Conservation (phyloP, 2,113 vertebrate genomes). For the Echinops telfairi region DNA sequence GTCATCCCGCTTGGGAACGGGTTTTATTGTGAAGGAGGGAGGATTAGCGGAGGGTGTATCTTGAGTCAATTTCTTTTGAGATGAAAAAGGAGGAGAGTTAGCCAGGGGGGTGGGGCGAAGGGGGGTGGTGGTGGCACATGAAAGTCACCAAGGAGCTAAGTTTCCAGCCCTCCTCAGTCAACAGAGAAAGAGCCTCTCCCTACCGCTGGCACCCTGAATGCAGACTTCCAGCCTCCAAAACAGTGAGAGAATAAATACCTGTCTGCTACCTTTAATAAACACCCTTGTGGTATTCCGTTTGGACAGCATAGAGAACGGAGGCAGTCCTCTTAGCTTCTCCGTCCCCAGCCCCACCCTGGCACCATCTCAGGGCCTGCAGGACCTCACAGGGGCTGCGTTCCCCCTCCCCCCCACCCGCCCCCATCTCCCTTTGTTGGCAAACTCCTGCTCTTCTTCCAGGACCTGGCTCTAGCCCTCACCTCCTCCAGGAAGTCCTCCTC, state of each 20-base stretch:
- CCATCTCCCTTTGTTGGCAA: neutral
- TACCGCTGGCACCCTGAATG: neutral
- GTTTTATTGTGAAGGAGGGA: too few relatives aligned
- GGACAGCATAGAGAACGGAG: too few relatives aligned
- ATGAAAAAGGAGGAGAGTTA: neutral
- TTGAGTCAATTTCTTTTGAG: neutral
- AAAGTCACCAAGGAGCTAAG: neutral
- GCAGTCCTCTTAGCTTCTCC: neutral
- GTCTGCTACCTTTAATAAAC: too few relatives aligned
- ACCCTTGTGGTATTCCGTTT: neutral
- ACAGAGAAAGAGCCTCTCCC: neutral
- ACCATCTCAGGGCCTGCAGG: too few relatives aligned
- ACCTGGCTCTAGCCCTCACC: neutral
- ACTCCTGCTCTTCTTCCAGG: neutral
- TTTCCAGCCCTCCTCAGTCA: too few relatives aligned
- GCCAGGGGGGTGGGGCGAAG: neutral
- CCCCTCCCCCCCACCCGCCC: too few relatives aligned
- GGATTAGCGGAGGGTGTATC: neutral
- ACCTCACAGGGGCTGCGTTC: neutral
- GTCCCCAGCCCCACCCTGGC: neutral
- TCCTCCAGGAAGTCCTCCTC: conserved; percentile 45
- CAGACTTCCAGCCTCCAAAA: too few relatives aligned
- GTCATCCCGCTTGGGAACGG: too few relatives aligned
- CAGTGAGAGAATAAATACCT: neutral
- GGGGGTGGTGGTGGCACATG: too few relatives aligned